A percentile compares a stretch with the other conserved stretches of the same genome.
These are phyloP conservation scores for Lamprotornis superbus DNA, from an alignment of 2,113 vertebrate genomes.

Conservation along the genomic window DNA sequence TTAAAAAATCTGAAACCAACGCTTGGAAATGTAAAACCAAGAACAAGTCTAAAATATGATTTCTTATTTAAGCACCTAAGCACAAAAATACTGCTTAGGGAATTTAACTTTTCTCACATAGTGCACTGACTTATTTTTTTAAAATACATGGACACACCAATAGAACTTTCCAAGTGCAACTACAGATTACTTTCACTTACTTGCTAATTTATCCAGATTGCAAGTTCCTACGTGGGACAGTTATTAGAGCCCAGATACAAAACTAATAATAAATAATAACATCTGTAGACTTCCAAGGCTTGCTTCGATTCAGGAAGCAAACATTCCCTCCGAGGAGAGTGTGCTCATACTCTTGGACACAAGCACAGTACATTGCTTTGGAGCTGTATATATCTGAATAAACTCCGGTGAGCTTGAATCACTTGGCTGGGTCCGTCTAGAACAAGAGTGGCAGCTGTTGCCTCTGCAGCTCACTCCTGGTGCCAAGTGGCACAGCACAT, in stretches of 20 bases:
- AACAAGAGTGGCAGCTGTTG: too few species aligned
- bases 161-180: not conserved
- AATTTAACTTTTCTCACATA: not conserved
- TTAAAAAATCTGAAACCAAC: not conserved
- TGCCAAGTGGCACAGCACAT: rapidly evolving
- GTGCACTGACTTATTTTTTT: not conserved
- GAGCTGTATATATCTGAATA: not conserved
- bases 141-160: not conserved
- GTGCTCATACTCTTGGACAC: rapidly evolving
- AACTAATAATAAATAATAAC: not conserved
- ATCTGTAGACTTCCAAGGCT: not conserved
- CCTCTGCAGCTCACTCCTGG: not conserved
- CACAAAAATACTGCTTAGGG: not conserved
- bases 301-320: not conserved
- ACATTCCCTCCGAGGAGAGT: rapidly evolving
- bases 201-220: not conserved
- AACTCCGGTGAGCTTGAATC: not conserved
- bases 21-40: not conserved
- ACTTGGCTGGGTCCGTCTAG: not conserved
- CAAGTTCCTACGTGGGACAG: not conserved
- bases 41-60: not conserved
- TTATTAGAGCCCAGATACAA: not conserved
- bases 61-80: not conserved
- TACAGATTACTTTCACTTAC: not conserved
- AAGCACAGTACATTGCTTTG: not conserved